Conservation (phyloP, 2,113 vertebrate genomes). For the Callithrix jacchus region DNA sequence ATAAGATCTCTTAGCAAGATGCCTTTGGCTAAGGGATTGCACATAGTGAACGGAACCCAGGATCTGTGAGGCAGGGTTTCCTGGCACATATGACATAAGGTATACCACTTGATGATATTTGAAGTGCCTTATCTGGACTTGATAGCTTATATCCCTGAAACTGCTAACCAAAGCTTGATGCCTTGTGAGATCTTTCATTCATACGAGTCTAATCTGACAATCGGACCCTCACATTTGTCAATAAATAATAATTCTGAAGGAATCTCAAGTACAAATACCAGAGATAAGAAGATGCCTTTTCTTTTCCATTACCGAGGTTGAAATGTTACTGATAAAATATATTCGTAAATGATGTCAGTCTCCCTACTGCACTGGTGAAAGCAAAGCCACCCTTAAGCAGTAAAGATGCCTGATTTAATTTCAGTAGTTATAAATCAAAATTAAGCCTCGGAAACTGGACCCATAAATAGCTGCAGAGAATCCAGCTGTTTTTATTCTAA, state of each 20-base stretch:
- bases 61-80: background rate
- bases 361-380: slow-evolving; percentile 46
- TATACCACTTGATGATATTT: background rate
- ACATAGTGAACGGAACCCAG: background rate
- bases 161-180: background rate
- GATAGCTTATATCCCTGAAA: background rate
- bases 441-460: slow-evolving; percentile 65
- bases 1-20: background rate
- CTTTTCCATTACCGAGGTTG: slow-evolving; percentile 12
- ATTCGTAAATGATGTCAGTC: slow-evolving; percentile 51
- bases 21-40: background rate
- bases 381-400: slow-evolving; percentile 55
- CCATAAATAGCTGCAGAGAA: slow-evolving; percentile 45
- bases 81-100: background rate
- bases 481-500: slow-evolving; percentile 56
- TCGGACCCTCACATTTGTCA: background rate
- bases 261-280: slow-evolving; percentile 31
- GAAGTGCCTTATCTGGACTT: background rate
- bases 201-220: background rate
- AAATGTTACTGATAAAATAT: slow-evolving; percentile 59
- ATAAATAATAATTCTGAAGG: background rate
- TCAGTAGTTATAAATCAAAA: slow-evolving; percentile 79
- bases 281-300: background rate
- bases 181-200: background rate
- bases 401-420: slow-evolving; percentile 74